Evolutionary conservation across 2,797 vertebrate species (phyloP).

Genomic region (Sebastes vulpes): DNA sequence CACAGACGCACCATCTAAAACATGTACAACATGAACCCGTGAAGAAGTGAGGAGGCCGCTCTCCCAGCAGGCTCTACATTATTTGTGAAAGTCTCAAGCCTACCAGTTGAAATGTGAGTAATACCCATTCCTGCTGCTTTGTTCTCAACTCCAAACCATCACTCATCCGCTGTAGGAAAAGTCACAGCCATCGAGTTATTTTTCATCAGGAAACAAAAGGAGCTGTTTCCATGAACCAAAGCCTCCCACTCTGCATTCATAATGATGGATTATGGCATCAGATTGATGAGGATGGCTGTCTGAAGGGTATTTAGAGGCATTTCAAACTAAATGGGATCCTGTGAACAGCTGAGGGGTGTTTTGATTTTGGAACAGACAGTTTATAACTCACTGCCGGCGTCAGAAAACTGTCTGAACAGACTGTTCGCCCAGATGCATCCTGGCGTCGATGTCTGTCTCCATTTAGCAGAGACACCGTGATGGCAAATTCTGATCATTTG

Average conservation of each 20-base stretch:
- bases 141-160: conserved; percentile 45
- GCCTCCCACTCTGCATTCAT: conserved; percentile 63
- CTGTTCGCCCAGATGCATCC: conserved; percentile 13
- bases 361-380: conserved; percentile 41
- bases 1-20: conserved; percentile 8
- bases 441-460: conserved; percentile 3
- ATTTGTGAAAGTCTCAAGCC: neutral
- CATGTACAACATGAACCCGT: neutral
- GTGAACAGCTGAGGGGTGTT: conserved; percentile 45
- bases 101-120: conserved; percentile 36
- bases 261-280: conserved; percentile 66
- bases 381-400: conserved; percentile 29
- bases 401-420: conserved; percentile 4
- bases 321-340: conserved; percentile 55
- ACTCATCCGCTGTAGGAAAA: conserved; percentile 25
- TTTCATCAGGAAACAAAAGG: conserved; percentile 63
- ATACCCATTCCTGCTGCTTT: conserved; percentile 36
- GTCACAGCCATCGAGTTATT: conserved; percentile 52
- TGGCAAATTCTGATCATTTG: neutral
- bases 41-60: neutral
- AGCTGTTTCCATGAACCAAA: conserved; percentile 52
- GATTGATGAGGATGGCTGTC: conserved; percentile 61
- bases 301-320: conserved; percentile 61
- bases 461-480: neutral
- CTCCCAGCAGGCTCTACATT: neutral